Evolutionary conservation across 2,113 vertebrate genomes (phyloP).

Genomic region (Lutjanus erythropterus): DNA sequence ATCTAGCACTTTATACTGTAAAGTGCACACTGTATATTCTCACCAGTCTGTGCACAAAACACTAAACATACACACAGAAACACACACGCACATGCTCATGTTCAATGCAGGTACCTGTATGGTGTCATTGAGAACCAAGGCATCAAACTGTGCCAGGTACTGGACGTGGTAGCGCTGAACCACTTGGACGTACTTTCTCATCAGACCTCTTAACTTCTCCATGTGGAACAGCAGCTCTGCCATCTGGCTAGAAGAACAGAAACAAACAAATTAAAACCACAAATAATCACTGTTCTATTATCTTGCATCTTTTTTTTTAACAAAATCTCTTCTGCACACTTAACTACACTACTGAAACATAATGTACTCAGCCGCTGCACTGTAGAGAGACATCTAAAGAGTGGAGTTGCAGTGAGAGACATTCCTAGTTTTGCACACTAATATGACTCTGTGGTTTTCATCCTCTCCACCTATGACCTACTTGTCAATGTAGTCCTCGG

Average conservation of each 20-base stretch:
- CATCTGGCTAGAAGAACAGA: conserved; percentile 80
- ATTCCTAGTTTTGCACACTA: neutral
- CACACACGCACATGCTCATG: neutral
- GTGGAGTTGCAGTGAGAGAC: neutral
- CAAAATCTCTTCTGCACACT: neutral
- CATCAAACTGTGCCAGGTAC: conserved; percentile 93
- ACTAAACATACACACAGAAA: neutral
- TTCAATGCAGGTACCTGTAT: conserved; percentile 87
- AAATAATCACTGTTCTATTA: neutral
- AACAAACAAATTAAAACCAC: neutral
- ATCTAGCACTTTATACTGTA: no score
- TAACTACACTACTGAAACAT: neutral
- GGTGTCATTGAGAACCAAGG: conserved; percentile 90
- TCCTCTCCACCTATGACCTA: conserved; percentile 64
- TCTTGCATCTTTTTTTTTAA: neutral
- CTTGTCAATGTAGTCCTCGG: conserved; percentile 91
- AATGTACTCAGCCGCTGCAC: neutral
- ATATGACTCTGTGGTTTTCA: neutral
- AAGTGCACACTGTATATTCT: no score
- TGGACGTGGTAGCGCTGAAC: conserved; percentile 91
- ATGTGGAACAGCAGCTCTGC: conserved; percentile 91
- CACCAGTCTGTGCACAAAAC: no score
- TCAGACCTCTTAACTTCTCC: conserved; percentile 86
- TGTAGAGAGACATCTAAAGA: neutral
- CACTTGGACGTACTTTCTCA: conserved; percentile 77